Evolutionary conservation across 2,113 vertebrate genomes (phyloP), one percentile per base, ranked within the genome.

Genomic region (Pelvicachromis taeniatus): DNA sequence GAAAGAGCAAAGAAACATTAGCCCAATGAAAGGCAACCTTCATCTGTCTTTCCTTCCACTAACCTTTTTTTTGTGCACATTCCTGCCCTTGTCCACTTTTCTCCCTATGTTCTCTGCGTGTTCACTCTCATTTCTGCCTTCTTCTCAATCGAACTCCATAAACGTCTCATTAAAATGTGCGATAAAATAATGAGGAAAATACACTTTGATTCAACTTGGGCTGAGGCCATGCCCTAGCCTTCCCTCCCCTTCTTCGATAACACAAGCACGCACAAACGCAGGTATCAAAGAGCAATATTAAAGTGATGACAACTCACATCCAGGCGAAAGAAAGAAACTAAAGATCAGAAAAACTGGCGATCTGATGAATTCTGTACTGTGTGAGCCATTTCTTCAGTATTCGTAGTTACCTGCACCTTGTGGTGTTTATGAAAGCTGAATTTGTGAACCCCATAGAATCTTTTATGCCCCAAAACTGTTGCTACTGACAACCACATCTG

Each of bases 401-500:
- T 81, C 29, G 10, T 5, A 31, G 31, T 63, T 56, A 21, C 68
- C 58, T 68, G n/a, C n/a, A 19, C 31, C n/a, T 29, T 40, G 48
- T 75, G 77, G n/a, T 31, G 80, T 10, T 77, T 31, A 45, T 38
- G 1, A 58, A 48, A 7, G 55, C 53, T 80, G 56, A 35, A 16
- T 68, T 38, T 61, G 21, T 33, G 29, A 35, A 83, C 21, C 70
- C 13, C 0, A 1, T 40, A 63, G 52, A 78, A 53, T 75, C 29
- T 16, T 81, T 55, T 17, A 40, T 9, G 73, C 33, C 54, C 73
- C 2, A 45, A 90, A 58, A 58, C 70, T 59, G 85, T 89, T 88
- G 80, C 83, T 55, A 55, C 26, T 86, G 84, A 88, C 87, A 89
- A 89, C 81, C 85, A 82, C 77, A 83, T 87, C 78, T 84, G 78